Percentiles rank a stretch among this genome's conserved stretches.
phyloP scores from a whole-genome alignment of 2,113 vertebrate genomes.

The Pituophis catenifer region DNA sequence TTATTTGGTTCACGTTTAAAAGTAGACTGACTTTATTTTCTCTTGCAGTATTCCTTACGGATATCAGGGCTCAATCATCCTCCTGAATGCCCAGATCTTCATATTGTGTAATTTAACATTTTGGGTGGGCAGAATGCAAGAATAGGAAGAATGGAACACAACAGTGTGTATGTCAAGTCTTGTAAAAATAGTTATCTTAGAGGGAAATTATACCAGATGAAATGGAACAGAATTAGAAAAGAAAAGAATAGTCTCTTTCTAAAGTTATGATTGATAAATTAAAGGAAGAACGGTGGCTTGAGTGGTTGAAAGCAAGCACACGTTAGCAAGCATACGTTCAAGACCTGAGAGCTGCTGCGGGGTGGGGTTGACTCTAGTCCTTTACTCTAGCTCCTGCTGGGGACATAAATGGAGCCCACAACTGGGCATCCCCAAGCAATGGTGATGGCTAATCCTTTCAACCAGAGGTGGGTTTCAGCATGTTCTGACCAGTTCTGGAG shows the following conservation, averaged over 20 bases:
- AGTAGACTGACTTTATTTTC: neutral
- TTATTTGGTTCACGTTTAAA: neutral
- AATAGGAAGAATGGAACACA: neutral
- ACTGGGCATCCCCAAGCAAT: neutral
- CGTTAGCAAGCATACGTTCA: neutral
- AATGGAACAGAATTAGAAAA: neutral
- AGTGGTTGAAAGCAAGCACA: neutral
- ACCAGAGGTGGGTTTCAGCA: neutral
- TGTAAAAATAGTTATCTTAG: neutral
- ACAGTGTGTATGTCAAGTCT: neutral
- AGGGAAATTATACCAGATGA: neutral
- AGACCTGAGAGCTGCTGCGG: neutral
- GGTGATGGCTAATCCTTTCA: neutral
- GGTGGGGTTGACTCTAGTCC: neutral
- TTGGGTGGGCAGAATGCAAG: neutral
- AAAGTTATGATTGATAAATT: neutral
- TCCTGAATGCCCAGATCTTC: neutral
- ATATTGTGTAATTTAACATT: neutral
- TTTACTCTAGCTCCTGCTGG: neutral
- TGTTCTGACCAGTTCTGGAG: too few species aligned
- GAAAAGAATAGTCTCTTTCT: neutral
- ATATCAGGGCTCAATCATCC: neutral
- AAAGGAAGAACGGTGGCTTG: fast-evolving
- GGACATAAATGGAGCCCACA: neutral
- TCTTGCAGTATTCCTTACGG: neutral